Evolutionary conservation across 2,888 invertebrate genomes (phyloP).

Genomic region (Chalcis sispes): DNA sequence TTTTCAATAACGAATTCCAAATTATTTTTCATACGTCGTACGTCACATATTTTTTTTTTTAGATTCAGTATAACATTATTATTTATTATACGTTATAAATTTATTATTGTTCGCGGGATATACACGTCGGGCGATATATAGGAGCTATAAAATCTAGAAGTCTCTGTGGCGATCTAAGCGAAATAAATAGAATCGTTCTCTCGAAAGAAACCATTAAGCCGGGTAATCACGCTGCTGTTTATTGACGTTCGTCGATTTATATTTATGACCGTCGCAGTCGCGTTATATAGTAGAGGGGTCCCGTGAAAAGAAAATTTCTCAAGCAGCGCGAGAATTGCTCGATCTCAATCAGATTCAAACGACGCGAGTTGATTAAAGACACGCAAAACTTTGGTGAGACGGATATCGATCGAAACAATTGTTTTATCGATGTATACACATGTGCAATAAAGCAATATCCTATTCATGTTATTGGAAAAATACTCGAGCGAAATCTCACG

Average conservation of each 20-base stretch:
- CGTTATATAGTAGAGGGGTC: not conserved
- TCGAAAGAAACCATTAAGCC: constrained; percentile 19
- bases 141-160: constrained; percentile 36
- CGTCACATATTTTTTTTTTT: too few relatives aligned
- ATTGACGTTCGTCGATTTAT: constrained; percentile 42
- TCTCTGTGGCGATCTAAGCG: not conserved
- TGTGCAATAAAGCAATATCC: too few relatives aligned
- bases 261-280: constrained; percentile 35
- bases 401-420: too few relatives aligned
- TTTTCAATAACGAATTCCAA: too few relatives aligned
- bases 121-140: not conserved
- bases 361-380: constrained; percentile 1
- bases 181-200: constrained; percentile 34
- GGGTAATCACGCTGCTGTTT: constrained; percentile 37
- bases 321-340: constrained; percentile 1
- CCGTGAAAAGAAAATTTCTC: not conserved
- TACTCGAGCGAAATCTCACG: too few relatives aligned
- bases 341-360: not conserved
- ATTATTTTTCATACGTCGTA: too few relatives aligned
- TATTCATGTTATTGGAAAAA: too few relatives aligned
- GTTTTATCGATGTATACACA: too few relatives aligned
- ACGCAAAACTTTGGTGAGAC: too few relatives aligned
- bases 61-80: too few relatives aligned
- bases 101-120: constrained; percentile 33
- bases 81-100: too few relatives aligned